These are phyloP conservation scores for Macropus fuliginosus DNA, from an alignment of 2,797 vertebrate genomes.

Conservation along the genomic window DNA sequence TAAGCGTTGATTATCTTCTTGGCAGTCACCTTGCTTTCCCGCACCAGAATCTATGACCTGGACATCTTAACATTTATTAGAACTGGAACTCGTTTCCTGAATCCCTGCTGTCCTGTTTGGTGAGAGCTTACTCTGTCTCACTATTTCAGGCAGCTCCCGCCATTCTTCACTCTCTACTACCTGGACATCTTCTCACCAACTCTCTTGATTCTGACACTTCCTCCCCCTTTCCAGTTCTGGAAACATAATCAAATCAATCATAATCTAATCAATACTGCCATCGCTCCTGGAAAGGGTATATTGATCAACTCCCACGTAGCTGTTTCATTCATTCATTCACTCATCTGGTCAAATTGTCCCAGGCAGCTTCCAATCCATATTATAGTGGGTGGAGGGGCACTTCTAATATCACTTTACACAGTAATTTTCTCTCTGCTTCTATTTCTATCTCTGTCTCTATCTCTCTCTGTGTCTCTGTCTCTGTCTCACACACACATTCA, in stretches of 20 bases:
- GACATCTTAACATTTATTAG: neutral
- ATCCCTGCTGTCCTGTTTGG: neutral
- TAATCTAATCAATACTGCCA: neutral
- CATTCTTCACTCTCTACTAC: neutral
- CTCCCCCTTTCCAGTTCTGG: neutral
- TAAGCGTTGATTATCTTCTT: neutral
- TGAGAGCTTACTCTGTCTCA: neutral
- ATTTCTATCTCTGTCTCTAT: no score
- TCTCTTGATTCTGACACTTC: neutral
- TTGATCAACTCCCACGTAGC: neutral
- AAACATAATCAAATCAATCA: neutral
- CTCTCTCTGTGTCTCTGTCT: neutral
- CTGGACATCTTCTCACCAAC: neutral
- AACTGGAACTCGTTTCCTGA: neutral
- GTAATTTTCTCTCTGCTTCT: neutral
- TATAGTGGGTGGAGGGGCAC: neutral
- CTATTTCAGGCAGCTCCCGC: neutral
- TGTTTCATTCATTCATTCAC: neutral
- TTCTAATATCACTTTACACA: neutral
- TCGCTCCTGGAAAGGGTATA: neutral
- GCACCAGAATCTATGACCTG: neutral
- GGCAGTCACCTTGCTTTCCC: neutral
- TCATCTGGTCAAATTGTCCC: neutral
- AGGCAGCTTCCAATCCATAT: neutral
- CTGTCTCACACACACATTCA: neutral